These are phyloP conservation scores for Phenganax subtilis DNA, from an alignment of 92 coral and sea anemone genomes.

Conservation along the genomic window DNA sequence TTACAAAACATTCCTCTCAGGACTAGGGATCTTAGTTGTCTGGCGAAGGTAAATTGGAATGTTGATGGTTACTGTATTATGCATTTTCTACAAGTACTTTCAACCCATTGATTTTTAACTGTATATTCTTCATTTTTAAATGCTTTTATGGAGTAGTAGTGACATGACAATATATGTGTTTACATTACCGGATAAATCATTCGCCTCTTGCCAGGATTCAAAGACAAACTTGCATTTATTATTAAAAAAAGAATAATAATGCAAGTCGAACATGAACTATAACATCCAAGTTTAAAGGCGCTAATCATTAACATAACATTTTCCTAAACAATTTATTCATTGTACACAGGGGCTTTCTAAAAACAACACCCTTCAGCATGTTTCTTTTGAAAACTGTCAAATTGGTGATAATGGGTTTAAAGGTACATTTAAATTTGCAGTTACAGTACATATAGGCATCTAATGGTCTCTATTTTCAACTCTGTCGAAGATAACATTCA, in stretches of 20 bases:
- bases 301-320: too few relatives aligned
- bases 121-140: too few relatives aligned
- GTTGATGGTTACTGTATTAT: neutral
- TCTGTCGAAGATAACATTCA: neutral
- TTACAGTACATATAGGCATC: neutral
- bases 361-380: conserved; percentile 72
- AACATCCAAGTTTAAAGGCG: too few relatives aligned
- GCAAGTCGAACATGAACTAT: too few relatives aligned
- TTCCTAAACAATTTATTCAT: neutral
- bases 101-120: too few relatives aligned
- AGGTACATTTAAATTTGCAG: conserved; percentile 36
- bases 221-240: too few relatives aligned
- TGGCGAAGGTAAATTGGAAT: conserved; percentile 67
- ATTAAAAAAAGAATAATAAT: too few relatives aligned
- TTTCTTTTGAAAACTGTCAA: conserved; percentile 90
- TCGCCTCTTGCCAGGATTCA: too few relatives aligned
- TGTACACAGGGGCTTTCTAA: conserved; percentile 67
- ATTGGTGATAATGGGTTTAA: conserved; percentile 94
- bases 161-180: too few relatives aligned
- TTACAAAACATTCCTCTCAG: conserved; percentile 89
- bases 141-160: too few relatives aligned
- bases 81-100: too few relatives aligned
- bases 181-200: too few relatives aligned
- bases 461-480: neutral
- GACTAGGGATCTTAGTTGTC: conserved; percentile 66